A percentile compares a stretch with the other conserved stretches of the same genome.
phyloP scores from a whole-genome alignment of 1,140 invertebrate genomes.

The Pogonomyrmex californicus region DNA sequence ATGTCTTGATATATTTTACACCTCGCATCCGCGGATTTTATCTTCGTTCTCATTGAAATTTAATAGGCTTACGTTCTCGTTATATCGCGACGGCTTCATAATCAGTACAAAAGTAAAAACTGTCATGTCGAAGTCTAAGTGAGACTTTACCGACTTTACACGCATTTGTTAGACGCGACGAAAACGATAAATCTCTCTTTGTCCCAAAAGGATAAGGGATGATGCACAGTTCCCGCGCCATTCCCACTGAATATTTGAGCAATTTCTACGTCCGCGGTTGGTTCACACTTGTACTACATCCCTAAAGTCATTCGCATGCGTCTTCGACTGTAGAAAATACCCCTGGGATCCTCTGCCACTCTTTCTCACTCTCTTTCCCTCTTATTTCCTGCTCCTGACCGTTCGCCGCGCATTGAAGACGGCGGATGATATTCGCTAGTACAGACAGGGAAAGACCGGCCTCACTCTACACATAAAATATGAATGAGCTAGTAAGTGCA shows the following conservation, averaged over 20 bases:
- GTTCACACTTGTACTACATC: neutral
- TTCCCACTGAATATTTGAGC: slow-evolving; percentile 39
- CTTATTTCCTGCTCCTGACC: slow-evolving; percentile 8
- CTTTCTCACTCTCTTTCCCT: neutral
- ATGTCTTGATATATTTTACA: neutral
- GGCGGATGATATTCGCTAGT: slow-evolving; percentile 45
- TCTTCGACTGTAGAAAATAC: slow-evolving; percentile 17
- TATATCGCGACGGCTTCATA: neutral
- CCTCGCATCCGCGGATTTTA: neutral
- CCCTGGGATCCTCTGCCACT: neutral
- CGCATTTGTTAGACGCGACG: slow-evolving; percentile 13
- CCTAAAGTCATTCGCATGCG: slow-evolving; percentile 62
- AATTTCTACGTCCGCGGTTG: neutral
- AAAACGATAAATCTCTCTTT: slow-evolving; percentile 44
- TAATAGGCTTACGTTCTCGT: neutral
- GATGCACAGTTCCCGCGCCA: neutral
- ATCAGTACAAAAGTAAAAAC: neutral
- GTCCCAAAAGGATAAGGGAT: slow-evolving; percentile 8
- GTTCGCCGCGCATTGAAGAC: slow-evolving; percentile 39
- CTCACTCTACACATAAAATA: slow-evolving; percentile 49
- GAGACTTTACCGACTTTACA: neutral
- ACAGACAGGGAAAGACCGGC: neutral
- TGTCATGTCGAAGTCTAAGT: neutral
- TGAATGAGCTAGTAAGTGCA: slow-evolving; percentile 47
- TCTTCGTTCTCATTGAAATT: neutral